Evolutionary conservation across 2,888 invertebrate species (phyloP).

Genomic region (Argyresthia albistria): DNA sequence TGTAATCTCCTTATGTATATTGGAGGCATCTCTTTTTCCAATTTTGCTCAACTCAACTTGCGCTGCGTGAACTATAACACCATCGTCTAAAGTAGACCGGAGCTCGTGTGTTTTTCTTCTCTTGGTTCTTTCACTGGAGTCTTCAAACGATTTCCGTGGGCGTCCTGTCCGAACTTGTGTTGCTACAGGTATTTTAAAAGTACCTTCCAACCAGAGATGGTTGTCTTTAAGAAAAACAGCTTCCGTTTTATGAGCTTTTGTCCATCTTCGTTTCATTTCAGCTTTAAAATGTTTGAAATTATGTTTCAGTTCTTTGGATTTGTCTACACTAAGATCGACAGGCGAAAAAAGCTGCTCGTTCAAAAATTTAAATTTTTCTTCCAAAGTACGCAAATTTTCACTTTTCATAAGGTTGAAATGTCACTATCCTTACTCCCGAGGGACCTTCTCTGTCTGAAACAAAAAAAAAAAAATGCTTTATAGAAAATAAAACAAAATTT

Average conservation of each 20-base stretch:
- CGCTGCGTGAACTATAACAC: constrained; percentile 4
- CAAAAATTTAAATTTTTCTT: constrained; percentile 10
- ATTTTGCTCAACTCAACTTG: neutral
- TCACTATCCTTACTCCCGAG: constrained; percentile 11
- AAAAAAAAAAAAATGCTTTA: too few species aligned
- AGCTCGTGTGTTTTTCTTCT: constrained; percentile 7
- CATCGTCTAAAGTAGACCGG: constrained; percentile 1
- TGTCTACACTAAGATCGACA: constrained; percentile 5
- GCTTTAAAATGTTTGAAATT: constrained; percentile 9
- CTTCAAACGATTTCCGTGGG: constrained; percentile 4
- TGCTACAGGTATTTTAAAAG: constrained; percentile 8
- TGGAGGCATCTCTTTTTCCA: constrained; percentile 4
- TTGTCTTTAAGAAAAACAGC: constrained; percentile 8
- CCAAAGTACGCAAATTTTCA: constrained; percentile 11
- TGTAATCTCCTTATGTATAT: constrained; percentile 3
- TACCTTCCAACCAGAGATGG: constrained; percentile 9
- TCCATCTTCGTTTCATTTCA: constrained; percentile 8
- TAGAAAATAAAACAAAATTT: too few species aligned
- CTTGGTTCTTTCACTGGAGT: constrained; percentile 6
- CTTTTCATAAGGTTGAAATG: constrained; percentile 10
- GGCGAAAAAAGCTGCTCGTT: constrained; percentile 5
- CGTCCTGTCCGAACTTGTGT: constrained; percentile 3
- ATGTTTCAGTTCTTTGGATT: constrained; percentile 6
- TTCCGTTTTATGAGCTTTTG: constrained; percentile 4
- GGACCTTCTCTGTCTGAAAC: too few species aligned